Base-by-base conservation (phyloP, 2,113 vertebrate species). In the Psephotus haematonotus region DNA sequence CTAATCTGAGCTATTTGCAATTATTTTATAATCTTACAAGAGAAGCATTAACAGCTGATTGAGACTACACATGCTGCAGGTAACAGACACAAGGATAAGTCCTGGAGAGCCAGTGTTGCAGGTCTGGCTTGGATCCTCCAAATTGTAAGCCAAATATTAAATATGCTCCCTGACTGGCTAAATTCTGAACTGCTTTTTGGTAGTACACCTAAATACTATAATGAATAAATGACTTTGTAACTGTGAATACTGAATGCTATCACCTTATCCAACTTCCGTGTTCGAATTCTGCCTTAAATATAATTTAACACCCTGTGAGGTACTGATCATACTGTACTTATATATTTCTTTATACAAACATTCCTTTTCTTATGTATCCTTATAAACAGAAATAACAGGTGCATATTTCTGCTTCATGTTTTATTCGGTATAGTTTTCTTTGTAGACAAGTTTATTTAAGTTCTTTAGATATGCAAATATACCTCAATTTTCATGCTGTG, bases 1-100 rank as follows among this genome's bases (percentile, higher is more conserved):
- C n/a, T 95, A 93, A 70, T 88, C 93, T 83, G 89, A 92, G 86
- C 82, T 93, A 94, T 93, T 89, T 97, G 90, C 85, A 96, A 95
- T 97, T 94, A 92, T 94, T 95, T 92, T 88, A 74, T 94, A 92
- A 92, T 95, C 91, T 92, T 96, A 90, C 77, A 74, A 80, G 69
- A 88, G 77, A 95, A 97, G 83, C 53, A 95, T 80, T 95, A 91
- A 72, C 75, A 95, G 44, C 69, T 96, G 92, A 95, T 88, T 90
- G 80, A 92, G 88, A 69, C 74, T 88, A 80, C 49, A 93, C 91
- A 94, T 81, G 71, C 60, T 91, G 62, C 70, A 91, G 92, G 85
- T 90, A 96, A 94, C 64, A 92, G 74, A 41, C 85, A 64, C 64
- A 94, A 79, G 19, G 43, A 63, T 87, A 80, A 86, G 41, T 60